These are phyloP conservation scores for Pocota personata DNA, from an alignment of 2,888 invertebrate genomes.

Conservation along the genomic window DNA sequence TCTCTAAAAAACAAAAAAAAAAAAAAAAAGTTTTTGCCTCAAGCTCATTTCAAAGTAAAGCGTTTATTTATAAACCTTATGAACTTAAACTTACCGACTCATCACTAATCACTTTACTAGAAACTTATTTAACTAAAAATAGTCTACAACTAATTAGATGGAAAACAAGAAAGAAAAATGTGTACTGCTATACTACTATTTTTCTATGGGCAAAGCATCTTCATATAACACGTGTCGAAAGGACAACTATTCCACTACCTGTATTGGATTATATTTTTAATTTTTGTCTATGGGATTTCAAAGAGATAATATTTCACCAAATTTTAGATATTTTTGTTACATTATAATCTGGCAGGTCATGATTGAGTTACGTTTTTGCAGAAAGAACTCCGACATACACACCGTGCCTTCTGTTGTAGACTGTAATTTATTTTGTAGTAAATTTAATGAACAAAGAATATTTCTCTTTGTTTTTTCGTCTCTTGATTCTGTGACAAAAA, in stretches of 20 bases:
- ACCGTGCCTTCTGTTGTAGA: not conserved
- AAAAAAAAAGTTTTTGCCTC: not conserved
- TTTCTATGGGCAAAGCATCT: not conserved
- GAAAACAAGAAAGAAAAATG: slow-evolving; percentile 7
- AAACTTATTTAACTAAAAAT: slow-evolving; percentile 45
- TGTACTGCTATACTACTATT: not conserved
- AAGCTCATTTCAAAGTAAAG: not conserved
- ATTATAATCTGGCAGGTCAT: not conserved
- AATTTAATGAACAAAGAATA: not conserved
- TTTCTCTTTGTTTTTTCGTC: not conserved
- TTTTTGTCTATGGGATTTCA: not conserved
- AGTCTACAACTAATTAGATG: slow-evolving; percentile 32
- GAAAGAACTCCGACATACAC: not conserved
- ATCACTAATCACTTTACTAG: slow-evolving; percentile 37
- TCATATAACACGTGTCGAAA: not conserved
- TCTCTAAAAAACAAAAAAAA: not conserved
- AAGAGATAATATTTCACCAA: not conserved
- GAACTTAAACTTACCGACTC: slow-evolving; percentile 32
- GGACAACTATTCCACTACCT: too few relatives aligned
- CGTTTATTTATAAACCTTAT: slow-evolving; percentile 37
- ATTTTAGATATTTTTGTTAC: not conserved
- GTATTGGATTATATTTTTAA: not conserved
- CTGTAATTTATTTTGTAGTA: not conserved
- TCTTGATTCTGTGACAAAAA: not conserved
- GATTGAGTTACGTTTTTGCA: not conserved